Percentiles rank a stretch among this genome's conserved stretches.
These are phyloP conservation scores for Delphinus delphis DNA, from an alignment of 2,113 vertebrate species.

Conservation along the genomic window DNA sequence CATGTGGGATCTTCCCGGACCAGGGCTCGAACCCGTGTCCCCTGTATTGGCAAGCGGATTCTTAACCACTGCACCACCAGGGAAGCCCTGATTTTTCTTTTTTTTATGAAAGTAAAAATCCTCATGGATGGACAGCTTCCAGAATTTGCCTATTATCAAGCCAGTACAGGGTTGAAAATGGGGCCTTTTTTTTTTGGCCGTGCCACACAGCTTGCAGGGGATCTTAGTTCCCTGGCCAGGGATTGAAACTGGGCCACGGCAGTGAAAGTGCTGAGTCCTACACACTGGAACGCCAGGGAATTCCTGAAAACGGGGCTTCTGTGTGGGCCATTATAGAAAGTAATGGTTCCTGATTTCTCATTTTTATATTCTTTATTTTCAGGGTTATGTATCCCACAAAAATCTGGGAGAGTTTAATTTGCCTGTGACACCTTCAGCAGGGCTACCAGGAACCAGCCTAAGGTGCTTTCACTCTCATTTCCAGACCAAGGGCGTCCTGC, in stretches of 20 bases:
- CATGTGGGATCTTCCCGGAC: too few species aligned
- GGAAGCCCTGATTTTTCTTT: neutral
- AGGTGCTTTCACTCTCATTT: neutral
- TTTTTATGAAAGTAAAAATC: neutral
- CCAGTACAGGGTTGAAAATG: neutral
- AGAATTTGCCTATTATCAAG: constrained; percentile 3
- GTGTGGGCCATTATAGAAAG: neutral
- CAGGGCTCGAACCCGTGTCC: too few species aligned
- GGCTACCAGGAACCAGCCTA: neutral
- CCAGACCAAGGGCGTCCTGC: neutral
- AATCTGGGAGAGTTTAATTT: neutral
- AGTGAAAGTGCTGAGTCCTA: neutral
- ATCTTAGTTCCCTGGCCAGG: neutral
- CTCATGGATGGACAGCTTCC: neutral
- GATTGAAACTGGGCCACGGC: neutral
- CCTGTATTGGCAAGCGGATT: too few species aligned
- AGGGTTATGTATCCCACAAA: neutral
- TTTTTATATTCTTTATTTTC: constrained; percentile 10
- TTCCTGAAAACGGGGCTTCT: neutral
- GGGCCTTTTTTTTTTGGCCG: neutral
- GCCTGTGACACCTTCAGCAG: neutral
- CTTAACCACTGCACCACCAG: too few species aligned
- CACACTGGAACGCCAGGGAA: neutral
- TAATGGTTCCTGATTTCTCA: neutral
- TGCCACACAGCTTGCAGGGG: neutral